Base-by-base conservation (phyloP, 2,113 vertebrate genomes). In the Oreotragus oreotragus region DNA sequence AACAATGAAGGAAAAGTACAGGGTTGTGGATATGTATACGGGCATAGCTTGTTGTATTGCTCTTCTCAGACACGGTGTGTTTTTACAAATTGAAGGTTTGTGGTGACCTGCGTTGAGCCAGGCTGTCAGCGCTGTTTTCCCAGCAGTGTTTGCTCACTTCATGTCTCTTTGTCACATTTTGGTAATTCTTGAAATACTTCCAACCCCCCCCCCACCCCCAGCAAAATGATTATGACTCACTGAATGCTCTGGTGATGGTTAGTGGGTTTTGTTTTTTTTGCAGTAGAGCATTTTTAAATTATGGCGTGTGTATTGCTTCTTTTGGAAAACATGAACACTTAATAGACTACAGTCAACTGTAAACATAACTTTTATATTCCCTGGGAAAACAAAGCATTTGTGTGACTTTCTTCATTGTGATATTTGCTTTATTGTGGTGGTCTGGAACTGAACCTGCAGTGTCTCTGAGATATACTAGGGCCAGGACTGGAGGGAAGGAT, bases 21-120 rank as follows among this genome's bases (percentile, higher is more conserved):
- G 17, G 11, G 11, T 84, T 62, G 11, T 21, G 6, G 9, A 5
- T 55, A 1, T 83, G 13, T 33, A 6, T 43, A 15, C 0, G 0
- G 51, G 51, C 33, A 16, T 9, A 55, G 19, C 33, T 36, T n/a
- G 47, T 19, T 80, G n/a, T 36, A 7, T 9, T 27, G 21, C 19
- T 7, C 51, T 83, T 55, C 49, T 25, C 80, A 83, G 80, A 36
- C 23, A 55, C 3, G 11, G 28, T 15, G 33, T n/a, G 21, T 33
- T 80, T 80, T 33, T 80, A 83, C n/a, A 27, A 5, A 83, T 55
- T 16, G 80, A 55, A 83, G 80, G 80, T 83, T 55, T 3, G 12
- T 55, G 80, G 51, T n/a, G n/a, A 55, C 21, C 80, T 36, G 80
- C 0, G 0, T 36, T 7, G 21, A 36, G 33, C 7, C 49, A 15